Percentiles rank a stretch among this genome's conserved stretches.
Evolutionary conservation across 2,113 vertebrate species (phyloP).

Genomic region (Ciconia stormi): DNA sequence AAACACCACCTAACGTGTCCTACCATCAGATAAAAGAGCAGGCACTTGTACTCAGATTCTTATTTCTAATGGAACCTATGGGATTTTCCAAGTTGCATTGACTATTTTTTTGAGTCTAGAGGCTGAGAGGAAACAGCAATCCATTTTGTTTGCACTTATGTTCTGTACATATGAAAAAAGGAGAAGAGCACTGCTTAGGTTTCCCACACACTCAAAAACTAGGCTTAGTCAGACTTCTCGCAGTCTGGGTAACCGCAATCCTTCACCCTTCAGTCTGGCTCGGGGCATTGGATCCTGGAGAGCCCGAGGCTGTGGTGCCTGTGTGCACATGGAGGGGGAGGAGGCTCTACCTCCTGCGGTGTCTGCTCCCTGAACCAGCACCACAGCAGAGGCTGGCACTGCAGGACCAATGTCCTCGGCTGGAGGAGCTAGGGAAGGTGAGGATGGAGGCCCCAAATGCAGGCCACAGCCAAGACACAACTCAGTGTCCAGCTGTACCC

Average conservation of each 20-base stretch:
- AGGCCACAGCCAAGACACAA: background rate
- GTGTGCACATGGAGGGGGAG: fast-evolving
- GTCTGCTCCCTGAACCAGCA: background rate
- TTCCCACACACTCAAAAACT: background rate
- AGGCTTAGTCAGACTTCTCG: background rate
- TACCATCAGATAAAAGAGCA: background rate
- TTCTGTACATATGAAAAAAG: background rate
- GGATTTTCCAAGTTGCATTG: background rate
- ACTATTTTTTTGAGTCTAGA: background rate
- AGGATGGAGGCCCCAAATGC: background rate
- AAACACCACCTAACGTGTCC: background rate
- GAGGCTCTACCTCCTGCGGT: background rate
- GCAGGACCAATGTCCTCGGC: background rate
- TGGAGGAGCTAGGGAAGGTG: background rate
- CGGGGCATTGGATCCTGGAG: fast-evolving
- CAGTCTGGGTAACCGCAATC: background rate
- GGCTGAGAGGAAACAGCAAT: background rate
- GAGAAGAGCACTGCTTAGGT: background rate
- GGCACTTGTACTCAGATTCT: background rate
- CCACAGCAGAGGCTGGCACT: background rate
- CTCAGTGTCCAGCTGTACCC: background rate
- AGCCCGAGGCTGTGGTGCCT: background rate
- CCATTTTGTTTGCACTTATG: background rate
- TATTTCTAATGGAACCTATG: background rate
- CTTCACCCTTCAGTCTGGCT: background rate